Percentiles rank a stretch among this genome's conserved stretches.
Evolutionary conservation across 1,140 invertebrate species (phyloP).

Genomic region (Zaprionus davidi): DNA sequence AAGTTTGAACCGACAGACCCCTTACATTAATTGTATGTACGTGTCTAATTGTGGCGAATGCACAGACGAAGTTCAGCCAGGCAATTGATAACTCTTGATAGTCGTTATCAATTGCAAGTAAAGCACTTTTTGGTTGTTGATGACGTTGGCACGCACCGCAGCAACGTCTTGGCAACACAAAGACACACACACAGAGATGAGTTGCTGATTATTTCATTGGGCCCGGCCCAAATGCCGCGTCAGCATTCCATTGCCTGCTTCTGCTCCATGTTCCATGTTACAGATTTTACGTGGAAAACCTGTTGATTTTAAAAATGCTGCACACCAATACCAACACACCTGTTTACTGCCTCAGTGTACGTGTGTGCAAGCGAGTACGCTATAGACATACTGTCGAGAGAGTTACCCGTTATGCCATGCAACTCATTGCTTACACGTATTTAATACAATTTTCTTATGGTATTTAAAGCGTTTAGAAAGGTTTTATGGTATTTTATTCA

Average conservation of each 20-base stretch:
- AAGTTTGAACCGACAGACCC: conserved; percentile 9
- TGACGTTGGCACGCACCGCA: conserved; percentile 60
- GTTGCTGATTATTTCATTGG: conserved; percentile 14
- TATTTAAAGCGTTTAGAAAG: background rate
- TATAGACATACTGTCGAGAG: conserved; percentile 16
- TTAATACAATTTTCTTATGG: background rate
- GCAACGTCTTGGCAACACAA: conserved; percentile 12
- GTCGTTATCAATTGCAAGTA: conserved; percentile 17
- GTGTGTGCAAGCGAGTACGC: conserved; percentile 33
- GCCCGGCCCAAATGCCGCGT: conserved; percentile 39
- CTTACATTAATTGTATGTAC: conserved; percentile 7
- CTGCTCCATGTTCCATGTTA: conserved; percentile 20
- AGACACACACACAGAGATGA: conserved; percentile 2
- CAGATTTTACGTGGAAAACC: conserved; percentile 53
- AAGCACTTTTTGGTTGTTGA: conserved; percentile 23
- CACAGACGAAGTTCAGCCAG: conserved; percentile 6
- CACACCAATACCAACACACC: conserved; percentile 29
- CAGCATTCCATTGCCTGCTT: conserved; percentile 29
- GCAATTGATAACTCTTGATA: conserved; percentile 45
- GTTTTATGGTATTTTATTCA: background rate
- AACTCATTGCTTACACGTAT: conserved; percentile 17
- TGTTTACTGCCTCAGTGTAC: conserved; percentile 19
- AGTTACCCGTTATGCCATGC: background rate
- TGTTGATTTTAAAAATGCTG: conserved; percentile 50
- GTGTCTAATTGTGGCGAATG: background rate